Evolutionary conservation across 2,113 vertebrate genomes (phyloP), one percentile per base, ranked within the genome.

Genomic region (Cyprinus carpio): DNA sequence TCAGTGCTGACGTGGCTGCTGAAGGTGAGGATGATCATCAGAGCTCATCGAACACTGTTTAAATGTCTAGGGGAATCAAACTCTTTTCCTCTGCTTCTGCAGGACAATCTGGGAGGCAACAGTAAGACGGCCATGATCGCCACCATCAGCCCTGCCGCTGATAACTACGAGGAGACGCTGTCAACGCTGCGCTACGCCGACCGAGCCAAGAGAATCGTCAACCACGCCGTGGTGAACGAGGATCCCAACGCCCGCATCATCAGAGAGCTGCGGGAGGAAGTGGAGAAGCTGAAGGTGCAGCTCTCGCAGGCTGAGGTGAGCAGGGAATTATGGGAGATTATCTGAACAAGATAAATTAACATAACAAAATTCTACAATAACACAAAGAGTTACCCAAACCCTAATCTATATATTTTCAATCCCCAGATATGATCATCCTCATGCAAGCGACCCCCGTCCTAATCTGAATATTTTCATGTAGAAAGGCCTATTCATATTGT

Each of bases 81-180:
- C 64, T 10, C 65, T 71, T 37, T 4, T 20, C 4, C 23, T 37
- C 15, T 54, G 60, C 56, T 88, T 0, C 76, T 83, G 54, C 89
- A 99, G 98, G 98, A 99, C 90, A 99, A 99, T 89, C 93, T 99
- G 62, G 98, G 98, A 15, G 98, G 98, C 83, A 99, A 99, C 92
- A 99, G 98, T 91, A 98, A 99, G 92, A 99, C 98, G 6, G 97
- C 97, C 46, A 99, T 99, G 98, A 98, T 99, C 84, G 98, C 98
- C 85, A 99, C 98, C 1, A 97, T 99, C 81, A 99, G 98, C 89
- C 98, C 98, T 9, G 95, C 98, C 4, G 98, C 97, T 2, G 98
- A 99, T 90, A 99, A 99, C 91, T 99, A 99, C 0, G 98, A 99
- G 90, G 98, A 99, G 94, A 99, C 98, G 0, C 94, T 99, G 16